phyloP scores from a whole-genome alignment of 2,888 invertebrate genomes.

The Xestia c-nigrum region DNA sequence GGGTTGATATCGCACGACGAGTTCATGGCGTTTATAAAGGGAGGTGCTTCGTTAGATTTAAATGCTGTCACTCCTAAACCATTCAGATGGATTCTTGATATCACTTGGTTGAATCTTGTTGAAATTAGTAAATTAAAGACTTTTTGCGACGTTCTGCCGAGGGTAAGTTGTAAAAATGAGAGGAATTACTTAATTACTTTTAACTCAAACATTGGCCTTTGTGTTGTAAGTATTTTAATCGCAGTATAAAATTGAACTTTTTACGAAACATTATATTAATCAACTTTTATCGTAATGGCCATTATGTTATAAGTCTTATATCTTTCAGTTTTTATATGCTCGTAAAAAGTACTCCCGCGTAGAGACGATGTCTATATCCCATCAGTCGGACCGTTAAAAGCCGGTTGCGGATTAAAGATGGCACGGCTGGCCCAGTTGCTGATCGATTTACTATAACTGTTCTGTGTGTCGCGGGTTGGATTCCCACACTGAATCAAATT shows the following conservation, averaged over 20 bases:
- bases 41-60: conserved; percentile 97
- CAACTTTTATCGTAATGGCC: neutral
- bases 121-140: conserved; percentile 96
- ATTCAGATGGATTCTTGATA: conserved; percentile 98
- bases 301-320: too few relatives aligned
- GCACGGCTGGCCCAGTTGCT: neutral
- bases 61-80: conserved; percentile 98
- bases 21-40: conserved; percentile 98
- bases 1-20: conserved; percentile 96
- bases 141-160: conserved; percentile 94
- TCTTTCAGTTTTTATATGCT: neutral
- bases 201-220: neutral
- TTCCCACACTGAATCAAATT: neutral
- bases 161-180: conserved; percentile 85
- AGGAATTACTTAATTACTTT: neutral
- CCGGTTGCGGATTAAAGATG: neutral
- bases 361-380: neutral
- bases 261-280: neutral
- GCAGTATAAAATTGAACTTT: neutral
- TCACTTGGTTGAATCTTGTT: conserved; percentile 98
- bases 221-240: neutral
- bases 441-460: neutral
- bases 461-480: neutral
- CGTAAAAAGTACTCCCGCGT: neutral
- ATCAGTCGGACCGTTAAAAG: neutral